Conservation (phyloP, 2,113 vertebrate genomes). For the Cyanoderma ruficeps region DNA sequence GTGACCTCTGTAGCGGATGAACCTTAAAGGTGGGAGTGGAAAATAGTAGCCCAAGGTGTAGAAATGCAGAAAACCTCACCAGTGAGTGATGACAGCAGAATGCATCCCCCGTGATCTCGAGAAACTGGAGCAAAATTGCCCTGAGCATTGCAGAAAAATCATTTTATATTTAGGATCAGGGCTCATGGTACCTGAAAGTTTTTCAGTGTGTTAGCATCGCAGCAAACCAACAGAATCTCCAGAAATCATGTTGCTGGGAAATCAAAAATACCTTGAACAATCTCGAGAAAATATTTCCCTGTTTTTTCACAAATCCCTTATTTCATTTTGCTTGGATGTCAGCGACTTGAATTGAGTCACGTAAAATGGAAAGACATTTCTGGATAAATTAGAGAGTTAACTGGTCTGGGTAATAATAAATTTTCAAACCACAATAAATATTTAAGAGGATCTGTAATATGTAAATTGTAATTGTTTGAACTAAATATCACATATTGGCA, state of each 20-base stretch:
- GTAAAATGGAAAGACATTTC: neutral
- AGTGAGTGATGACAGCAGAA: neutral
- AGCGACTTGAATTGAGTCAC: neutral
- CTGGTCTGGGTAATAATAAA: neutral
- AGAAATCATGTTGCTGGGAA: neutral
- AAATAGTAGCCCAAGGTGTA: neutral
- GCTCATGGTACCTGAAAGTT: neutral
- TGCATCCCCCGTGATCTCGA: rapidly evolving
- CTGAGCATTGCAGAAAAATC: neutral
- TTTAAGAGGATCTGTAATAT: neutral
- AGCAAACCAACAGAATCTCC: neutral
- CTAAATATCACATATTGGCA: neutral
- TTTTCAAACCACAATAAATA: neutral
- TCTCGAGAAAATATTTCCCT: neutral
- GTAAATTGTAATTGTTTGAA: neutral
- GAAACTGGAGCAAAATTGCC: neutral
- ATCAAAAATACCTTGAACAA: neutral
- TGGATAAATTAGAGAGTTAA: neutral
- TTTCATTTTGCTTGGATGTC: neutral
- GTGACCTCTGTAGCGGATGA: neutral
- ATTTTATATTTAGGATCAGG: neutral
- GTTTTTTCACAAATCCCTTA: neutral
- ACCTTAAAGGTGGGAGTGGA: neutral
- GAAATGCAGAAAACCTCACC: neutral
- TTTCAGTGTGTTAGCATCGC: neutral